Evolutionary conservation across 53 echinoderm and acorn worm species (phyloP), one percentile per base, ranked within the genome.

Genomic region (Zoroaster sp.): DNA sequence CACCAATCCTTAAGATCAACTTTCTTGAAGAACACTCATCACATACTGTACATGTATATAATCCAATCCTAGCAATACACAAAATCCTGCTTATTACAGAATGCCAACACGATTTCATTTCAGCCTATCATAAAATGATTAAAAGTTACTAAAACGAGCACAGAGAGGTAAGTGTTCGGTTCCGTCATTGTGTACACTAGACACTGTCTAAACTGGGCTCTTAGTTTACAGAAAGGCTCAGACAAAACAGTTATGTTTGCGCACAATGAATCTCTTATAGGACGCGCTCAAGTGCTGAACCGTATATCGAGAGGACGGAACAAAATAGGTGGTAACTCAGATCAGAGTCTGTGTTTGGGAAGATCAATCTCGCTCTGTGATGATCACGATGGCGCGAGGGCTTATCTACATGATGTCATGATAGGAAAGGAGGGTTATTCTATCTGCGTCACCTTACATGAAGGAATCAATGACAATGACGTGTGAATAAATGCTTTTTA

Each of bases 251-350:
- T 12, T 9, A 13, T 55, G 55, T 78, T 78, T 78, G 35, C 78
- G 32, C 78, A 78, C 8, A 7, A 53, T 21, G 73, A n/a, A 55
- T 78, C 15, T 55, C 78, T 78, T 23, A n/a, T n/a, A 15, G 81
- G 81, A 8, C 42, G 41, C 12, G 66, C 14, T 81, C 35, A 14
- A 81, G 81, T 40, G 63, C 66, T 42, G 81, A 40, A 65, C 81
- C 81, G 81, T 32, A 66, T 81, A 44, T 81, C 6, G 67, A 81
- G 81, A 28, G 67, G 66, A 40, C 2, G 15, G 67, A 66, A 66
- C 40, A 66, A 66, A 81, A 81, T 5, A 18, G 68, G 66, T 23
- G 20, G 36, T 33, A 38, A 59, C 21, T 52, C 34, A 0, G 78
- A 23, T 79, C 81, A 81, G 65, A 37, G 81, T 81, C 81, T 42